Evolutionary conservation across 2,797 vertebrate genomes (phyloP).

Genomic region (Pygocentrus nattereri): DNA sequence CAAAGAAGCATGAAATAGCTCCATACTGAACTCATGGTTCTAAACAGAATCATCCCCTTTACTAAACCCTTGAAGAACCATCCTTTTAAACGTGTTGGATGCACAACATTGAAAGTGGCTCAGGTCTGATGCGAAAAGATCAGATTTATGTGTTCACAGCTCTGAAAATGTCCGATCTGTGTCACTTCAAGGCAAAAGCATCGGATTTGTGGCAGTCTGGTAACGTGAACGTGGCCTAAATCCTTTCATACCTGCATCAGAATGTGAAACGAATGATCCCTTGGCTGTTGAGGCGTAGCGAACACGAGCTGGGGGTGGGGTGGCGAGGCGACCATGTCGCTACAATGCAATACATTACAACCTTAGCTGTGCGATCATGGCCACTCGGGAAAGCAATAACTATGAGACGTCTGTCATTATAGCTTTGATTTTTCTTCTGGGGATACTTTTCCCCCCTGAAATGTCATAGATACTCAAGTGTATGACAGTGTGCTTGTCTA

Average conservation of each 20-base stretch:
- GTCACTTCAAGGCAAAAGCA: neutral
- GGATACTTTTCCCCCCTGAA: neutral
- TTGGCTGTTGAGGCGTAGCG: slow-evolving; percentile 64
- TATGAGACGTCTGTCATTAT: slow-evolving; percentile 33
- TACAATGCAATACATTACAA: slow-evolving; percentile 20
- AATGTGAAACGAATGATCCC: slow-evolving; percentile 22
- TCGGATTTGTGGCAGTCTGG: neutral
- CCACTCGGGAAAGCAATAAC: slow-evolving; percentile 17
- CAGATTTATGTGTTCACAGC: too few species aligned
- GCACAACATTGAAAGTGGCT: neutral
- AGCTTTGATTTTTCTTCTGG: slow-evolving; percentile 49
- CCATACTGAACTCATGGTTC: too few species aligned
- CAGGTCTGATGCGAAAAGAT: too few species aligned
- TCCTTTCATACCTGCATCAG: slow-evolving; percentile 32
- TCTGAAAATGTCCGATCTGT: too few species aligned
- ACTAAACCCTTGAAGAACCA: too few species aligned
- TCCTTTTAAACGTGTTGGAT: too few species aligned
- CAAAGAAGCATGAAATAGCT: too few species aligned
- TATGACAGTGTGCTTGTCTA: slow-evolving; percentile 63
- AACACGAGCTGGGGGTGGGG: slow-evolving; percentile 43
- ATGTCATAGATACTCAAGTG: slow-evolving; percentile 46
- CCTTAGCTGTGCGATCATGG: slow-evolving; percentile 47
- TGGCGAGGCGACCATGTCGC: slow-evolving; percentile 18
- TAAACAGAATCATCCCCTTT: too few species aligned
- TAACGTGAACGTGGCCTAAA: neutral